A percentile compares a stretch with the other conserved stretches of the same genome.
Evolutionary conservation across 2,797 vertebrate species (phyloP).

Genomic region (Nyctalus aviator): DNA sequence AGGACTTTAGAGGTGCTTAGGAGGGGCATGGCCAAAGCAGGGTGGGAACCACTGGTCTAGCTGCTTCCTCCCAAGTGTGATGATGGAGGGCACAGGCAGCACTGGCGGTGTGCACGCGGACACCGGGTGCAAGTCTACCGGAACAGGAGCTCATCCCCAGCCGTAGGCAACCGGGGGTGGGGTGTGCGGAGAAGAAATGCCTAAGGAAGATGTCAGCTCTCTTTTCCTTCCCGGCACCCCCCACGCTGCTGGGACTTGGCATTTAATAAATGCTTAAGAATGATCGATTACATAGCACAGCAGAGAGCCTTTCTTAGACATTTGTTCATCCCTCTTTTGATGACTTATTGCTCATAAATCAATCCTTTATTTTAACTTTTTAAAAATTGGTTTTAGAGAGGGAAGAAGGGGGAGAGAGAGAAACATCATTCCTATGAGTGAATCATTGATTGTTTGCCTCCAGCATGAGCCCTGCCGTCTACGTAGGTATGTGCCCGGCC

Average conservation of each 20-base stretch:
- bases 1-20: too few species aligned
- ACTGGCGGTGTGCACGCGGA: too few species aligned
- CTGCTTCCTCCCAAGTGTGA: too few species aligned
- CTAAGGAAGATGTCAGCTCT: fast-evolving
- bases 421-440: neutral
- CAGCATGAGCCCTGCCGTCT: neutral
- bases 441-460: neutral
- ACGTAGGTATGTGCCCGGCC: neutral
- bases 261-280: neutral
- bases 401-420: neutral
- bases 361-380: neutral
- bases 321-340: neutral
- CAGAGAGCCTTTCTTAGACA: neutral
- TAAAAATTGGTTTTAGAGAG: neutral
- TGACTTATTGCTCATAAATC: neutral
- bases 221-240: neutral
- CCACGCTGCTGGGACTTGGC: fast-evolving
- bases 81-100: neutral
- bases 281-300: fast-evolving
- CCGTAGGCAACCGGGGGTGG: neutral
- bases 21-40: too few species aligned
- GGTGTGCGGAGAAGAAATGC: fast-evolving
- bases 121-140: neutral
- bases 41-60: too few species aligned
- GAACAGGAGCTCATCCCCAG: neutral